Base-by-base conservation (phyloP, 2,113 vertebrate species). In the Crotophaga sulcirostris region DNA sequence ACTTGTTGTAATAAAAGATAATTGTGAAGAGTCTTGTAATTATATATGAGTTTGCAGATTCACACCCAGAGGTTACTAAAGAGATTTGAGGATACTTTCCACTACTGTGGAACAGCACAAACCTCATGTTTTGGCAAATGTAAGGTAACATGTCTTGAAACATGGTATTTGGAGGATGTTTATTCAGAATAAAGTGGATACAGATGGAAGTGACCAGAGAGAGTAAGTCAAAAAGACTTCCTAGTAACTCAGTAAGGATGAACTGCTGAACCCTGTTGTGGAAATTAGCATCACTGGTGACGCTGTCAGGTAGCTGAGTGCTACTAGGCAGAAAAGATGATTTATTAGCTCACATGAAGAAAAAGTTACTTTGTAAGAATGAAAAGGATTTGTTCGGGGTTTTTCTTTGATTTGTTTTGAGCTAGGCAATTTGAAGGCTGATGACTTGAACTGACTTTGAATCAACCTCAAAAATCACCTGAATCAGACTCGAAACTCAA, bases 191-290 rank as follows among this genome's bases (percentile, higher is more conserved):
- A n/a, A 93, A 96, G 85, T 87, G 76, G 73, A 92, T 90, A 92
- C 93, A 93, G 86, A 96, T 78, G 92, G 79, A 89, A 72, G 24
- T 84, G 83, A 86, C 72, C 52, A 68, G 59, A 70, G 33, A 82
- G 59, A 89, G 9, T 9, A 87, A 77, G 72, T 88, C 72, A 92
- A 92, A 80, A 90, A 56, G 34, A 84, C 52, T 2, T 89, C 36
- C 73, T 72, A 74, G 85, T 86, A 96, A 96, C 73, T n/a, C 56
- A 64, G 73, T 90, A 94, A 83, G 85, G 38, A 2, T 96, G 96
- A 96, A 96, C 93, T 96, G 68, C 85, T 96, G 93, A 97, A 94
- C 94, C 49, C 92, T 90, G 47, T 29, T 90, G 90, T 91, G 88
- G 79, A 90, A 97, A 92, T 92, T 40, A 92, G 85, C 76, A 72